These are phyloP conservation scores for Sternarchorhynchus goeldii DNA, from an alignment of 2,797 vertebrate species.

Conservation along the genomic window DNA sequence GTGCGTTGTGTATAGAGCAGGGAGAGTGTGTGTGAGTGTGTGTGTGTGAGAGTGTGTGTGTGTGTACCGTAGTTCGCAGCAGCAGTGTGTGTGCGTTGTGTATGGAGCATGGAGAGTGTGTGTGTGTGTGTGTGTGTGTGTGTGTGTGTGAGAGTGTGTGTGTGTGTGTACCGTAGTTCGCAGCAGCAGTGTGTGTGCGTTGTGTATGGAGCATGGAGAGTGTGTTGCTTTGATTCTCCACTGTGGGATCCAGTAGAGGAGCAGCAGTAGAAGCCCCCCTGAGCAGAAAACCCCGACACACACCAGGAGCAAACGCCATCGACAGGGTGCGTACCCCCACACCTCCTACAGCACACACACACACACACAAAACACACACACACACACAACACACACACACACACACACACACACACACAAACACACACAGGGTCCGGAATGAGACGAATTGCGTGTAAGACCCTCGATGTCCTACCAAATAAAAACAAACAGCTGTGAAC, in stretches of 20 bases:
- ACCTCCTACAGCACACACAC: conserved; percentile 68
- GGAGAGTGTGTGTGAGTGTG: too few species aligned
- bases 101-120: conserved; percentile 63
- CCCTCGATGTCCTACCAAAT: too few species aligned
- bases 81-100: conserved; percentile 84
- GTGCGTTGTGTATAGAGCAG: conserved; percentile 78
- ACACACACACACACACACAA: conserved; percentile 62
- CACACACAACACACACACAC: conserved; percentile 62
- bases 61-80: conserved; percentile 80
- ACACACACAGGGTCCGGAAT: too few species aligned
- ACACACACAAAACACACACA: conserved; percentile 59
- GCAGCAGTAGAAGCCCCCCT: conserved; percentile 89
- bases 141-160: too few species aligned
- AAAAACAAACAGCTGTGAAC: too few species aligned
- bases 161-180: too few species aligned
- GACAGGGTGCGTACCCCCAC: conserved; percentile 83
- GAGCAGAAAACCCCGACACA: conserved; percentile 80
- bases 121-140: too few species aligned
- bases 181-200: too few species aligned
- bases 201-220: conserved; percentile 44
- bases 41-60: too few species aligned
- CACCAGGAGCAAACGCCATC: conserved; percentile 85
- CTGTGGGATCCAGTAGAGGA: conserved; percentile 94
- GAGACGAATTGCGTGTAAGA: too few species aligned
- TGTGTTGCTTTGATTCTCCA: conserved; percentile 90